These are phyloP conservation scores for Leucania comma DNA, from an alignment of 2,888 invertebrate genomes.

Conservation along the genomic window DNA sequence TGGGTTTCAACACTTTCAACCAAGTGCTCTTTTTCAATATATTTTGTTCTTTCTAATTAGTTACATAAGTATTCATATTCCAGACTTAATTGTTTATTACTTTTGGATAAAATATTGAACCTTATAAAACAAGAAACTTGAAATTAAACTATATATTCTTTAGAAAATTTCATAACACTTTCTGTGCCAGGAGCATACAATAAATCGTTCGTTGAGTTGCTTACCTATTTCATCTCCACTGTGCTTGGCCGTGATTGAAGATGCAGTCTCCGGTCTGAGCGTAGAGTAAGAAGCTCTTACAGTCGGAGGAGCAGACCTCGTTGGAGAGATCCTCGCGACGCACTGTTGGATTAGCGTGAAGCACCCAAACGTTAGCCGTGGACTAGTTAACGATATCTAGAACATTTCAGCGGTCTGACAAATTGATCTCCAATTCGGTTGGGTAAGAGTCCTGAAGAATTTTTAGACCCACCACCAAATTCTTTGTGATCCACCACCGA, in stretches of 20 bases:
- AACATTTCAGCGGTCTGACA: slow-evolving; percentile 61
- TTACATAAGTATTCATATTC: too few relatives aligned
- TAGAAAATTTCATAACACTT: too few relatives aligned
- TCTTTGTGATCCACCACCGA: slow-evolving; percentile 55
- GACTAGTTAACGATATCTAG: slow-evolving; percentile 65
- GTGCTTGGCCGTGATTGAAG: slow-evolving; percentile 65
- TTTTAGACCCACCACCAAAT: slow-evolving; percentile 45
- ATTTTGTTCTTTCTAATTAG: not conserved
- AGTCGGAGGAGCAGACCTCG: slow-evolving; percentile 86
- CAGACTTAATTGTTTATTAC: not conserved
- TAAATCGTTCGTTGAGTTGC: too few relatives aligned
- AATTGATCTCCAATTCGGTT: slow-evolving; percentile 44
- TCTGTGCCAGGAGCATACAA: too few relatives aligned
- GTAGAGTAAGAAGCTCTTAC: slow-evolving; percentile 66
- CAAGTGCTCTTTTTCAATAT: too few relatives aligned
- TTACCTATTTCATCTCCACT: slow-evolving; percentile 80
- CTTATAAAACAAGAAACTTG: not conserved
- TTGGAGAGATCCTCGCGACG: slow-evolving; percentile 69
- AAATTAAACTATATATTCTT: not conserved
- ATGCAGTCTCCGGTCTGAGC: slow-evolving; percentile 70
- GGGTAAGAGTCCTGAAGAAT: slow-evolving; percentile 7
- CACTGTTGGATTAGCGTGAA: slow-evolving; percentile 74
- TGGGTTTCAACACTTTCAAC: not conserved
- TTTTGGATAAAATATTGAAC: not conserved
- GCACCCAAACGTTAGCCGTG: slow-evolving; percentile 65